A percentile compares a stretch with the other conserved stretches of the same genome.
Evolutionary conservation across 2,888 invertebrate genomes (phyloP).

Genomic region (Euplagia quadripunctaria): DNA sequence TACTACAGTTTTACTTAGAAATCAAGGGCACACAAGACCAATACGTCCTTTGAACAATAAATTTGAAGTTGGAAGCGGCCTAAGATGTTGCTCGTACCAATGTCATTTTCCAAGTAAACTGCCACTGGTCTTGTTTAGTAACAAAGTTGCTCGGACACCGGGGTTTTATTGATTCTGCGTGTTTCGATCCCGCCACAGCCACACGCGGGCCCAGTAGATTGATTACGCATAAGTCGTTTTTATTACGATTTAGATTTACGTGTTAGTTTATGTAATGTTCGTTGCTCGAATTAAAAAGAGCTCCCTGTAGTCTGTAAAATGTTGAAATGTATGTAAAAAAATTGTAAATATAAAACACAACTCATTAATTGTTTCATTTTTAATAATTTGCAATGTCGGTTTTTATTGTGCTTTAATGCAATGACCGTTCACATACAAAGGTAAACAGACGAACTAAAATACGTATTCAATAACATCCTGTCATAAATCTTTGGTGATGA

Average conservation of each 20-base stretch:
- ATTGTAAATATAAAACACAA: conserved; percentile 86
- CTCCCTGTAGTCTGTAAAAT: conserved; percentile 86
- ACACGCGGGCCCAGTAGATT: conserved; percentile 78
- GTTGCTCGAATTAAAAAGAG: conserved; percentile 88
- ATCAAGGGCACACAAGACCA: conserved; percentile 75
- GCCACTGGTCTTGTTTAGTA: conserved; percentile 76
- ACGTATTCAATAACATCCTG: conserved; percentile 13
- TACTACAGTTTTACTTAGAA: conserved; percentile 56
- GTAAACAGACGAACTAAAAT: conserved; percentile 12
- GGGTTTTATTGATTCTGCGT: conserved; percentile 86
- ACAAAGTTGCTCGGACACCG: conserved; percentile 69
- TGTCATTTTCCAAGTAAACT: conserved; percentile 76
- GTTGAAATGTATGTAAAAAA: conserved; percentile 87
- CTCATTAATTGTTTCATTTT: conserved; percentile 81
- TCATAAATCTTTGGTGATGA: conserved; percentile 12
- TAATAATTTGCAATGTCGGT: conserved; percentile 49
- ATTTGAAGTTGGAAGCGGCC: conserved; percentile 78
- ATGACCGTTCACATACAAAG: conserved; percentile 36
- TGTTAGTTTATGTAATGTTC: conserved; percentile 87
- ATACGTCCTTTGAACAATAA: conserved; percentile 82
- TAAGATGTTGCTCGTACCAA: conserved; percentile 78
- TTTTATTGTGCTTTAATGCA: conserved; percentile 53
- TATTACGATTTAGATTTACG: conserved; percentile 86
- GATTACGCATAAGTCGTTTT: conserved; percentile 82
- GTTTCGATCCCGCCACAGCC: conserved; percentile 73